Base-by-base conservation (phyloP, 1,140 invertebrate genomes). In the Pissodes strobi region DNA sequence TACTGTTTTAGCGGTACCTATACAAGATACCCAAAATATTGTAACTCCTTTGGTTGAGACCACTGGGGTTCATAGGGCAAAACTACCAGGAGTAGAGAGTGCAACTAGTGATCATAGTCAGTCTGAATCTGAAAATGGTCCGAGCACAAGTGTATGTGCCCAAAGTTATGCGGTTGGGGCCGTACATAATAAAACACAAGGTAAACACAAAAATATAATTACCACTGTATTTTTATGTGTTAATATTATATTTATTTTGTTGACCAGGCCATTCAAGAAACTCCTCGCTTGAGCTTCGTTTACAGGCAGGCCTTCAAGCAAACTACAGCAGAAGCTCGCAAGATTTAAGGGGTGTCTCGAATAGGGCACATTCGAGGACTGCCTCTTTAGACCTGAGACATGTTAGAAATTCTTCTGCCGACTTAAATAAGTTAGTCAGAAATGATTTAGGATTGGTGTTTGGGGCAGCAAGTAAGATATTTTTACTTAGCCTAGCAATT, bases 321-420 rank as follows among this genome's bases (percentile, higher is more conserved):
- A 75, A 55, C 64, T 75, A 75, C 58, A 78, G 73, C 53, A 69
- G 80, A 55, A 80, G 78, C 69, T 79, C 76, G n/a, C 77, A 76
- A 46, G 79, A 80, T 66, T 69, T 71, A 69, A 58, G 70, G 68
- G 73, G 71, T 66, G 70, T 71, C 80, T 82, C 49, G 87, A 93
- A 79, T 90, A 90, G 18, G 83, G 84, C 84, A 15, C 92, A 94
- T 78, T 94, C 92, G 1, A 84, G 92, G 55, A 88, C 90, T 64
- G 89, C 92, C 41, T 94, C 92, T 9, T 74, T 92, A 43, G 91
- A 93, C 74, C 83, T 93, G 69, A 81, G 92, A 71, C 91, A 95
- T 74, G 85, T 85, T 1, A 81, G 89, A 58, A 91, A 90, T 70
- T 90, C 87, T 45, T 90, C 89, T 0, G 89, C 88, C 18, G 89